Evolutionary conservation across 2,113 vertebrate species (phyloP), one percentile per base, ranked within the genome.

Genomic region (Caracal caracal): DNA sequence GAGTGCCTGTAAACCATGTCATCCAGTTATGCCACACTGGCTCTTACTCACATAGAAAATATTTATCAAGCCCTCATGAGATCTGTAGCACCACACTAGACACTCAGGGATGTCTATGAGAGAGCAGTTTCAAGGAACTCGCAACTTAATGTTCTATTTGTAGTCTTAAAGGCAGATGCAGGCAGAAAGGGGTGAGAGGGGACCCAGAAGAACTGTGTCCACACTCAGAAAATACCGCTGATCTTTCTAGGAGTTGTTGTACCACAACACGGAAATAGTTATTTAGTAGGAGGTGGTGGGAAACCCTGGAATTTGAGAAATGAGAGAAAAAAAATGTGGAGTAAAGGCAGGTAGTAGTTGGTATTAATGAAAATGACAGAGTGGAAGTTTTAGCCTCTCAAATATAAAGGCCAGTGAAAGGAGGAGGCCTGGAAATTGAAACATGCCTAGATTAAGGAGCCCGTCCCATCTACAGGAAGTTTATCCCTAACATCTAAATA

Each of bases 401-500:
- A 98, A 98, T 96, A 98, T 92, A 97, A 98, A 98, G 98, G 96
- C 96, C 97, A 97, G 97, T 98, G 97, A 98, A 98, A 98, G 95
- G 96, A 98, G 98, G 98, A 98, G 98, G 98, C 97, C 90, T 98
- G 96, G 98, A 98, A 98, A 98, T 96, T 98, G 98, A 98, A 98
- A 98, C 97, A 98, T n/a, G 97, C 97, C 97, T 97, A 98, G 97
- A 98, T 98, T 98, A 98, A 98, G 98, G 82, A 97, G 95, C 87
- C 97, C 97, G 96, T 98, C 95, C 98, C 97, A 98, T 97, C 90
- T 97, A 97, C 98, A 99, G 98, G 98, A 99, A 99, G 99, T 99
- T 99, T 99, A 99, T 98, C 95, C 97, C 96, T 97, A 98, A 98
- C 97, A 98, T 98, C 98, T 98, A 99, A 99, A 99, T 99, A 98